Evolutionary conservation across 2,113 vertebrate genomes (phyloP).

Genomic region (Scortum barcoo): DNA sequence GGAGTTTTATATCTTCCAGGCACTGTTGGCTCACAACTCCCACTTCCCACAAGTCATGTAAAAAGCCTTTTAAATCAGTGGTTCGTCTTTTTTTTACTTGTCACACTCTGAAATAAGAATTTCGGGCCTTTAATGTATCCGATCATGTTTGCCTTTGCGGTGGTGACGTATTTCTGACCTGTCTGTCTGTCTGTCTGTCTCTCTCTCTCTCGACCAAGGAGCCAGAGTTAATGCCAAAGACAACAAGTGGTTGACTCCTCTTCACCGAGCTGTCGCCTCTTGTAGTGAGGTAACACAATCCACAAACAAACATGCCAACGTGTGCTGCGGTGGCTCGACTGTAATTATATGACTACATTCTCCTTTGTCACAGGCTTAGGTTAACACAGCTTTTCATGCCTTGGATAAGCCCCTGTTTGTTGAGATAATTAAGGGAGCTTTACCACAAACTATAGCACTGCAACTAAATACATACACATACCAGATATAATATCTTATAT

Average conservation of each 20-base stretch:
- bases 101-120: background rate
- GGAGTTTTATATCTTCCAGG: conserved; percentile 30
- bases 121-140: background rate
- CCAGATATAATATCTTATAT: background rate
- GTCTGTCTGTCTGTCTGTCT: conserved; percentile 6
- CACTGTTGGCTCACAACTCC: conserved; percentile 9
- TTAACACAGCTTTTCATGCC: background rate
- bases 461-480: background rate
- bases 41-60: background rate
- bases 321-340: background rate
- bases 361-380: background rate
- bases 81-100: background rate
- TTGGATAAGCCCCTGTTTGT: background rate
- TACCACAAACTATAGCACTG: background rate
- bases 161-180: conserved; percentile 21
- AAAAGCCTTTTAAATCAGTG: background rate
- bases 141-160: background rate
- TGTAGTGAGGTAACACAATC: conserved; percentile 93
- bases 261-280: conserved; percentile 98
- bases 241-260: conserved; percentile 99
- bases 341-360: background rate
- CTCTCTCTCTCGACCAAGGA: conserved; percentile 81
- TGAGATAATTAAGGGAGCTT: background rate
- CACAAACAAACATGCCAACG: conserved; percentile 16
- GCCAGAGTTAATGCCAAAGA: conserved; percentile 99